Evolutionary conservation across 1,140 invertebrate species (phyloP).

Genomic region (Magallana gigas): DNA sequence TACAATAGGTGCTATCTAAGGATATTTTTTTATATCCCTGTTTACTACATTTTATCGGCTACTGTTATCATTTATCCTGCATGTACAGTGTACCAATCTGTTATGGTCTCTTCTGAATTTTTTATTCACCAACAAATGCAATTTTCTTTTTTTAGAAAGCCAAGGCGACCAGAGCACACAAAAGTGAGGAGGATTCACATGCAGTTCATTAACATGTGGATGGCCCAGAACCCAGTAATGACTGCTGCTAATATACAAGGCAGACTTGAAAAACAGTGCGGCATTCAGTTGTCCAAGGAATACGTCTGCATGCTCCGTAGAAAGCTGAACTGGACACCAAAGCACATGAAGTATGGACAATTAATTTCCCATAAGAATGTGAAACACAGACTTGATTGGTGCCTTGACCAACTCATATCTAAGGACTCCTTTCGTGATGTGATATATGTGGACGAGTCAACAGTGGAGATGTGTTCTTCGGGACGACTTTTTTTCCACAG

Average conservation of each 20-base stretch:
- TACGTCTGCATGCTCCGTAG: not conserved
- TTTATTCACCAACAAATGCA: too few species aligned
- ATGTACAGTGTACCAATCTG: too few species aligned
- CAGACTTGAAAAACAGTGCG: not conserved
- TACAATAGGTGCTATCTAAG: too few species aligned
- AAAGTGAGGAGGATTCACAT: not conserved
- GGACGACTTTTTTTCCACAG: conserved; percentile 27
- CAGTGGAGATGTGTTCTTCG: conserved; percentile 10
- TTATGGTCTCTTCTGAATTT: too few species aligned
- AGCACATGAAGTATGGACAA: conserved; percentile 30
- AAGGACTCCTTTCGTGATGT: conserved; percentile 34
- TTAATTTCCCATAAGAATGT: conserved; percentile 22
- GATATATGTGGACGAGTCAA: conserved; percentile 38
- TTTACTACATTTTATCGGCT: too few species aligned
- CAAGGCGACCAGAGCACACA: not conserved
- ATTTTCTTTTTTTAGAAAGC: too few species aligned
- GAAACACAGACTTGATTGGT: conserved; percentile 9
- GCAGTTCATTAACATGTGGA: conserved; percentile 32
- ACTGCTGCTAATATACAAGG: not conserved
- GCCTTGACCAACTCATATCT: not conserved
- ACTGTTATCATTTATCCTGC: too few species aligned
- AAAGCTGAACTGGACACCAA: not conserved
- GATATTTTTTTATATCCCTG: too few species aligned
- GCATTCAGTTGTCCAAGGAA: not conserved
- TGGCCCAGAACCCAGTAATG: not conserved